These are phyloP conservation scores for Melozone crissalis DNA, from an alignment of 2,113 vertebrate genomes.

Conservation along the genomic window DNA sequence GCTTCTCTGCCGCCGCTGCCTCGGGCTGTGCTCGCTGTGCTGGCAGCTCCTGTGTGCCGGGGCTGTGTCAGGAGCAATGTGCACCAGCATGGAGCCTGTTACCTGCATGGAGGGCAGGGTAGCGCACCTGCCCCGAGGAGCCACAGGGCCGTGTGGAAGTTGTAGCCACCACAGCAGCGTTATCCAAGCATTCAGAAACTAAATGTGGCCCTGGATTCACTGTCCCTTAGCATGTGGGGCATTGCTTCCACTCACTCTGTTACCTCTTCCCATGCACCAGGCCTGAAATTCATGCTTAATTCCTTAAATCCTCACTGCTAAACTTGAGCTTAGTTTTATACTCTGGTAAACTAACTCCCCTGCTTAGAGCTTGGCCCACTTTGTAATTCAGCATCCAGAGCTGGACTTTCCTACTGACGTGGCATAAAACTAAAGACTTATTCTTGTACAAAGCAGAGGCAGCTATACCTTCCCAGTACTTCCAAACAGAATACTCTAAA, in stretches of 20 bases:
- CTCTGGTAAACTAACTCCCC: fast-evolving
- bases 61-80: fast-evolving
- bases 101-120: fast-evolving
- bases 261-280: neutral
- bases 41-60: fast-evolving
- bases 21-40: fast-evolving
- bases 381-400: neutral
- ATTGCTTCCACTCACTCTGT: fast-evolving
- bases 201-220: fast-evolving
- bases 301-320: neutral
- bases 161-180: fast-evolving
- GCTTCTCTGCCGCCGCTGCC: fast-evolving
- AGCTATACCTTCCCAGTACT: neutral
- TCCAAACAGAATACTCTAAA: neutral
- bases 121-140: fast-evolving
- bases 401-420: neutral
- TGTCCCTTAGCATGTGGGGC: fast-evolving
- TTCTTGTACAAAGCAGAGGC: neutral
- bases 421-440: neutral
- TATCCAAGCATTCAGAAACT: neutral
- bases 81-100: fast-evolving
- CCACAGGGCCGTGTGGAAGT: fast-evolving
- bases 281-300: neutral
- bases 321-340: neutral
- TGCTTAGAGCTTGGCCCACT: neutral